Conservation (phyloP, 2,888 invertebrate species). For the Rhimphoctona megacephalus region DNA sequence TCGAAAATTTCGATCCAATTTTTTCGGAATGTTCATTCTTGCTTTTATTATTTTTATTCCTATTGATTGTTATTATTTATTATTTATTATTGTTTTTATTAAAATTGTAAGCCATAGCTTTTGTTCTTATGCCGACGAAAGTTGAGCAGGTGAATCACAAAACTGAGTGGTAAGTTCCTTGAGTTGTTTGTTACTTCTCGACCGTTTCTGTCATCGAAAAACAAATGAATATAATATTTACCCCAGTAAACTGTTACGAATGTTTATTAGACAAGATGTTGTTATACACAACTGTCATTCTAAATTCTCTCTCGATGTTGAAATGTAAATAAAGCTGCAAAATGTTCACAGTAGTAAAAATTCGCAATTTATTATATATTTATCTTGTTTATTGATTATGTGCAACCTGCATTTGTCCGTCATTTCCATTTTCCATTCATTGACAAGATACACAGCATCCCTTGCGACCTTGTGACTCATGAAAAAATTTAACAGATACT, state of each 20-base stretch:
- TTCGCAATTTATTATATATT: background rate
- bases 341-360: background rate
- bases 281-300: background rate
- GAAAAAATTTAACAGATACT: slow-evolving; percentile 28
- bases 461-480: slow-evolving; percentile 44
- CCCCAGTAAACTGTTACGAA: background rate
- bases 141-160: background rate
- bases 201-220: background rate
- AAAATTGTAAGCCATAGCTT: background rate
- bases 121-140: background rate
- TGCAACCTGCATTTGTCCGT: background rate
- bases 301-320: background rate
- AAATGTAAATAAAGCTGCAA: background rate
- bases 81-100: too few species aligned
- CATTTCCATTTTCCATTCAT: slow-evolving; percentile 40
- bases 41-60: background rate
- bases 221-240: background rate
- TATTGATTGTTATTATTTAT: too few species aligned
- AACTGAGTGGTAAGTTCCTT: background rate
- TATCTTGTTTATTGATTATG: background rate
- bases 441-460: slow-evolving; percentile 9
- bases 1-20: background rate
- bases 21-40: background rate
- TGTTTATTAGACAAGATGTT: background rate
- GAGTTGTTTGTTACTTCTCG: background rate